Base-by-base conservation (phyloP, 1,140 invertebrate genomes). In the Dryas iulia region DNA sequence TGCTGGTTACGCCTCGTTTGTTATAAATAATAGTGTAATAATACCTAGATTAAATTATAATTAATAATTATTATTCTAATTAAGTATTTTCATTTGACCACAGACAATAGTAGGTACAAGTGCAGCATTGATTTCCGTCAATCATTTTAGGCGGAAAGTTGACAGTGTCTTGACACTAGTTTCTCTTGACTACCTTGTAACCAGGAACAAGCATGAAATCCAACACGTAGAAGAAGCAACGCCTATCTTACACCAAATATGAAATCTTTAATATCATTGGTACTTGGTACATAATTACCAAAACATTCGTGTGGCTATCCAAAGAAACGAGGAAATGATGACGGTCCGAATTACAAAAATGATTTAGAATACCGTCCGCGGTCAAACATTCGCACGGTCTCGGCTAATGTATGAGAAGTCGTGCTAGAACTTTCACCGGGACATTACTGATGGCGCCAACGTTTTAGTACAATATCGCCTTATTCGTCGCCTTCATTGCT, bases 371-470 rank as follows among this genome's bases (percentile, higher is more conserved):
- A 81, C 59, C 71, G 67, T 77, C 70, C 73, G 75, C 63, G 71
- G 72, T 74, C 68, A 72, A 47, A 69, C 77, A 85, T 86, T 88
- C 86, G 83, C 86, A 88, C 86, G 83, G 81, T 83, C 69, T 24
- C 75, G 14, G 35, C 71, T 81, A 89, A 87, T 87, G 78, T 89
- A 88, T 86, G 81, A 77, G 79, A 82, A 84, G 76, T 88, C 86
- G 86, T 88, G 86, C 68, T 69, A 53, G 59, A 62, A 87, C 86
- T 89, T 89, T 89, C 86, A 82, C 84, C 82, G 64, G 70, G 74
- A 78, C 81, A 83, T 83, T 81, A 81, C 79, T 66, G 68, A 68
- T 74, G 79, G 82, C 85, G 83, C 81, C 79, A 30, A n/a, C 39
- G 56, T 65, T 56, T 63, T 33, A 47, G 39, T 47, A 47, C 39